Conservation (phyloP, 2,888 invertebrate genomes). For the Pegoplata infirma region DNA sequence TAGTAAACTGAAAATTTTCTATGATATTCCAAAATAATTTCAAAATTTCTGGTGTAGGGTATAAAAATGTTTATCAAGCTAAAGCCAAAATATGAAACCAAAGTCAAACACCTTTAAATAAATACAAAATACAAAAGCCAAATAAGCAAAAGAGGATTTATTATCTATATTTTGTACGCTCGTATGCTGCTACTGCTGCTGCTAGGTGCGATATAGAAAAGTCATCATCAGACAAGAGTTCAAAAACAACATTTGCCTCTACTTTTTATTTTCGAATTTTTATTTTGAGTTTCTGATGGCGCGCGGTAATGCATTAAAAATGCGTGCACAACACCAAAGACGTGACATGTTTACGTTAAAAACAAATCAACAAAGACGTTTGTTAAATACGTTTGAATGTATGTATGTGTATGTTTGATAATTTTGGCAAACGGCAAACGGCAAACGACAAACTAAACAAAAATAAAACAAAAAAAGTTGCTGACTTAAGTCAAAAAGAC, state of each 20-base stretch:
- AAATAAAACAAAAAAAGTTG: not conserved
- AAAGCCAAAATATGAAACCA: constrained; percentile 35
- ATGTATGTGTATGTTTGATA: not conserved
- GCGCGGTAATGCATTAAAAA: constrained; percentile 59
- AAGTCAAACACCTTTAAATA: constrained; percentile 43
- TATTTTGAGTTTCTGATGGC: not conserved
- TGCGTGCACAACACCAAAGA: constrained; percentile 56
- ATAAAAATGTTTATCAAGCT: no score
- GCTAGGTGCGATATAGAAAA: not conserved
- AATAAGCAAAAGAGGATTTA: constrained; percentile 19
- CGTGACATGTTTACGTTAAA: constrained; percentile 55
- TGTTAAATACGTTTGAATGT: constrained; percentile 21
- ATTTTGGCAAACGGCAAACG: constrained; percentile 37
- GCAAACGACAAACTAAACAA: constrained; percentile 14
- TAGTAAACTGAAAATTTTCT: no score
- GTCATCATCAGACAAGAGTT: constrained; percentile 31
- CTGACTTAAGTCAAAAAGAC: constrained; percentile 47
- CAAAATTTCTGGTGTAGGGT: no score
- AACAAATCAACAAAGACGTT: constrained; percentile 33
- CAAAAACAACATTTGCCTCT: constrained; percentile 25
- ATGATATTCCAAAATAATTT: no score
- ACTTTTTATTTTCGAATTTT: no score
- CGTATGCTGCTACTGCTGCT: not conserved
- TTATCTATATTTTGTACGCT: constrained; percentile 7
- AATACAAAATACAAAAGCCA: constrained; percentile 12